Evolutionary conservation across 2,113 vertebrate species (phyloP), one percentile per base, ranked within the genome.

Genomic region (Gnathonemus longibarbis): DNA sequence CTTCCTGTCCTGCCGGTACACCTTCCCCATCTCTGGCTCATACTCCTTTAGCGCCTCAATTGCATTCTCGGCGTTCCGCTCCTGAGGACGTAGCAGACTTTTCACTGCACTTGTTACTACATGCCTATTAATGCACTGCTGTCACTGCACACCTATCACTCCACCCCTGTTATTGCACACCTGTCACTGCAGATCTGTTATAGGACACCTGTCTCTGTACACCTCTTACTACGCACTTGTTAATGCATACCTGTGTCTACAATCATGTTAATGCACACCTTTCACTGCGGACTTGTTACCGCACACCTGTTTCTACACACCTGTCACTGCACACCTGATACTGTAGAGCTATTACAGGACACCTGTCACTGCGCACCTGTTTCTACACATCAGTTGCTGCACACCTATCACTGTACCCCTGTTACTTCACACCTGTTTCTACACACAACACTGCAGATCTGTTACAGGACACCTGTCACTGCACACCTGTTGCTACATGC

Each of bases 11-110:
- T 96, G 96, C 66, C 96, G 94, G 91, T 96, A 96, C 35, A 96
- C 96, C 87, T 96, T 96, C 1, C 95, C 96, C 96, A 96, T 96
- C 91, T 96, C 96, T 3, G 96, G 96, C 90, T 96, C 96, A 3
- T 96, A 96, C 92, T 96, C 95, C 92, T 96, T 96, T 56, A 96
- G 92, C 19, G 96, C 96, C 92, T 96, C 96, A 0, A 96, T 96
- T 84, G 96, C 96, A 39, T 96, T 96, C 91, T 96, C 96, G 19
- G 96, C 96, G 50, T 96, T 96, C n/a, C 96, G 95, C 84, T 96
- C 96, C 96, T 96, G 89, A 7, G 70, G 39, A 84, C 15, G 48
- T 24, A 35, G 15, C 13, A 77, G 13, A 4, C 31, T n/a, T 39
- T 77, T 77, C 27, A 74, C 27, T 74, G 11, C 27, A 74, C 9